These are phyloP conservation scores for Sebastes fasciatus DNA, from an alignment of 2,113 vertebrate genomes.

Conservation along the genomic window DNA sequence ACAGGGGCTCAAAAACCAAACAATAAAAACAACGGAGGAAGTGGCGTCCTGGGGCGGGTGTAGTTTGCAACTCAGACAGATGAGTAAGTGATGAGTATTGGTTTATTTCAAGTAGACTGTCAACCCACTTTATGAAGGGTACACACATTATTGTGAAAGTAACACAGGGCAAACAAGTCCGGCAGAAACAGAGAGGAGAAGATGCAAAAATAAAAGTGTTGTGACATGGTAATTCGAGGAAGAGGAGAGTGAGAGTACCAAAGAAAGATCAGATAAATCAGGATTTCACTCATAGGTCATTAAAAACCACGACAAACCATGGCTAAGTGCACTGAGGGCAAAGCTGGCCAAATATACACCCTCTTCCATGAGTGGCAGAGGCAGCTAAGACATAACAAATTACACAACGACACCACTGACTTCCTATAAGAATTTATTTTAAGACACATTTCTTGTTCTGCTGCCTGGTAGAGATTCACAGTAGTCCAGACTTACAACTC, in stretches of 20 bases:
- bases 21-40: conserved; percentile 29
- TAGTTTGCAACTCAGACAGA: neutral
- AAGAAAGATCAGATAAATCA: conserved; percentile 30
- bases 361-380: conserved; percentile 17
- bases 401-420: conserved; percentile 27
- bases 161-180: conserved; percentile 14
- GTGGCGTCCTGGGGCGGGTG: neutral
- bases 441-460: conserved; percentile 23
- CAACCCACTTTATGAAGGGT: neutral
- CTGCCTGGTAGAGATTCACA: conserved; percentile 10
- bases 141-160: neutral
- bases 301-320: conserved; percentile 44
- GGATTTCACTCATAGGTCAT: conserved; percentile 36
- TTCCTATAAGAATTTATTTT: conserved; percentile 38
- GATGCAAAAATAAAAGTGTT: conserved; percentile 28
- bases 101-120: conserved; percentile 23
- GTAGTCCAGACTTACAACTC: neutral
- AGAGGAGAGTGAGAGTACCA: conserved; percentile 16
- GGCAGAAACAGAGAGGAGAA: conserved; percentile 5
- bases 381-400: conserved; percentile 30
- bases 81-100: neutral
- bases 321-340: conserved; percentile 29
- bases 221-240: conserved; percentile 19
- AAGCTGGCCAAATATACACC: conserved; percentile 42
- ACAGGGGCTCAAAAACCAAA: neutral